Conservation (phyloP, 2,888 invertebrate genomes). For the Arctia plantaginis region DNA sequence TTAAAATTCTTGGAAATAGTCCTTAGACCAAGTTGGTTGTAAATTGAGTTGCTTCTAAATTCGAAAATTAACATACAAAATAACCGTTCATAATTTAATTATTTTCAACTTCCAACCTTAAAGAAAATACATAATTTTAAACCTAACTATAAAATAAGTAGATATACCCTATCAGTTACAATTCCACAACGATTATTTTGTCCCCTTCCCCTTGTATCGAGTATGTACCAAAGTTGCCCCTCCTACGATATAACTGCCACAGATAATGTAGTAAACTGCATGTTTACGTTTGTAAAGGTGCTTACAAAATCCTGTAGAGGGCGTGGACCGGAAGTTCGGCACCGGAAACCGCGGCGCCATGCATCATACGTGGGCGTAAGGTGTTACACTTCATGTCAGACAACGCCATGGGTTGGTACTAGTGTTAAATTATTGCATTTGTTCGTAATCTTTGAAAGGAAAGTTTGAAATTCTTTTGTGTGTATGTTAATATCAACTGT, state of each 20-base stretch:
- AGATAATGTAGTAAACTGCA: slow-evolving; percentile 54
- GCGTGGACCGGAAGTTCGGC: slow-evolving; percentile 65
- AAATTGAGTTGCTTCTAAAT: too few species aligned
- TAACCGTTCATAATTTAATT: too few species aligned
- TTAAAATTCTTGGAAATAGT: too few species aligned
- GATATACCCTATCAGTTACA: slow-evolving; percentile 2
- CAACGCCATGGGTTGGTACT: slow-evolving; percentile 17
- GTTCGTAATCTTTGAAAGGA: slow-evolving; percentile 25
- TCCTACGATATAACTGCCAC: slow-evolving; percentile 43
- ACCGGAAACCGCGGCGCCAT: slow-evolving; percentile 63
- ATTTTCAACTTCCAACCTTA: not conserved
- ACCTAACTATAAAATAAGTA: not conserved
- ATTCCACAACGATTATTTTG: slow-evolving; percentile 4
- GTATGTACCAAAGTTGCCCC: slow-evolving; percentile 19
- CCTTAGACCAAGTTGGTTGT: too few species aligned
- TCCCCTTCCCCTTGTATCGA: slow-evolving; percentile 11
- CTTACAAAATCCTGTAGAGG: slow-evolving; percentile 62
- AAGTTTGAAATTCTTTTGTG: slow-evolving; percentile 17
- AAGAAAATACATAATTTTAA: not conserved
- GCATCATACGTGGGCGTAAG: slow-evolving; percentile 73
- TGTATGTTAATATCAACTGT: not conserved
- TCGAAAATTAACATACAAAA: too few species aligned
- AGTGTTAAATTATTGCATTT: slow-evolving; percentile 48
- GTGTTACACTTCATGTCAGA: slow-evolving; percentile 46
- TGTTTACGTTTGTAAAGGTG: slow-evolving; percentile 56